phyloP scores from a whole-genome alignment of 2,888 invertebrate species.

The Ophion ellenae region DNA sequence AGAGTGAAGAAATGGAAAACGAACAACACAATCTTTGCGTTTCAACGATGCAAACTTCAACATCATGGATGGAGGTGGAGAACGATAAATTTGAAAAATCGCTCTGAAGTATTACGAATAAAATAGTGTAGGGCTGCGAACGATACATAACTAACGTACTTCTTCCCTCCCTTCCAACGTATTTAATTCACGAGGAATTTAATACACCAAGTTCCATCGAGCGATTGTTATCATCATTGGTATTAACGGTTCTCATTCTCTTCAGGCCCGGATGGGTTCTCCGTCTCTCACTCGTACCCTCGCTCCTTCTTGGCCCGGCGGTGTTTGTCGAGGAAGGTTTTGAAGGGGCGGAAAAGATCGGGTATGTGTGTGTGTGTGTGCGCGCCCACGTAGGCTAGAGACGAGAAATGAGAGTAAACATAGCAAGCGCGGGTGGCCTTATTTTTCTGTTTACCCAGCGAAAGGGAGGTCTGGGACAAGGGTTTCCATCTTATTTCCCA shows the following conservation, averaged over 20 bases:
- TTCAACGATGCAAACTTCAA: too few species aligned
- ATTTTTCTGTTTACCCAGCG: constrained; percentile 66
- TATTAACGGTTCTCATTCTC: constrained; percentile 40
- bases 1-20: too few species aligned
- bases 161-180: constrained; percentile 30
- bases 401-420: constrained; percentile 59
- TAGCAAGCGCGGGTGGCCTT: constrained; percentile 54
- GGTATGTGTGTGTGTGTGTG: neutral
- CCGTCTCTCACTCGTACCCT: neutral
- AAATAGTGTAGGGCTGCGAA: neutral
- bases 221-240: constrained; percentile 57
- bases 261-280: neutral
- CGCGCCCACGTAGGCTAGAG: neutral
- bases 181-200: constrained; percentile 49
- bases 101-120: neutral
- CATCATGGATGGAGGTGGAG: neutral
- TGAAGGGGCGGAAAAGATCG: constrained; percentile 33
- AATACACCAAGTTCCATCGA: constrained; percentile 39
- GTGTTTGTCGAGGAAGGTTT: constrained; percentile 22
- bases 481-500: constrained; percentile 31
- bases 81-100: neutral
- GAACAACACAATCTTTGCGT: too few species aligned
- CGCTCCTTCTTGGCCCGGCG: neutral
- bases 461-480: constrained; percentile 13
- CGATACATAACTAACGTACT: neutral